Evolutionary conservation across 2,888 invertebrate species (phyloP).

Genomic region (Macrosoma leucophasiata): DNA sequence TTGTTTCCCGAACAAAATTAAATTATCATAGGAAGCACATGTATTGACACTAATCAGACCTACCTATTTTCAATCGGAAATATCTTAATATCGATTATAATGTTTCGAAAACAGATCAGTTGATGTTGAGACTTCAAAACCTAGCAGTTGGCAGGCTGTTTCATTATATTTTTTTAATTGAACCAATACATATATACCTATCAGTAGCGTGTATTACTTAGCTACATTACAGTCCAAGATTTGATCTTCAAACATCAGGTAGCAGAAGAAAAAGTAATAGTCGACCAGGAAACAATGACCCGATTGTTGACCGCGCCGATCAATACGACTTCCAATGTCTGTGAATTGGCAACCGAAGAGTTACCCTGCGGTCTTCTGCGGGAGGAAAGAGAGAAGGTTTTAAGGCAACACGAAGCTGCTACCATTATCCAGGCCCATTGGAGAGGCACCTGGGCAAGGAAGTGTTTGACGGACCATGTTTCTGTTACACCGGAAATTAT

Average conservation of each 20-base stretch:
- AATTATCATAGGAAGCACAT: no score
- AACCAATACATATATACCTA: no score
- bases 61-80: no score
- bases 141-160: no score
- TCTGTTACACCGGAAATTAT: slow-evolving; percentile 39
- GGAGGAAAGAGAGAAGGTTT: slow-evolving; percentile 44
- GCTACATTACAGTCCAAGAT: no score
- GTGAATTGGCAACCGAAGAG: slow-evolving; percentile 50
- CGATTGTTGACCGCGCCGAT: slow-evolving; percentile 33
- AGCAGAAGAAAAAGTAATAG: slow-evolving; percentile 24
- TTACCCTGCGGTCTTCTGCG: slow-evolving; percentile 50
- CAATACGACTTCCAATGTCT: slow-evolving; percentile 40
- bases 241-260: slow-evolving; percentile 9
- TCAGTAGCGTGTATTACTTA: no score
- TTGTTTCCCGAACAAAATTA: no score
- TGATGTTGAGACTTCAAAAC: no score
- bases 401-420: slow-evolving; percentile 53
- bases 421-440: slow-evolving; percentile 52
- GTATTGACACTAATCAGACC: no score
- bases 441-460: slow-evolving; percentile 55
- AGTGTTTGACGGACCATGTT: slow-evolving; percentile 34
- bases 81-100: no score
- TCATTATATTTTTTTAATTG: no score
- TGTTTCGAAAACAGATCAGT: no score
- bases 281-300: slow-evolving; percentile 33